phyloP scores from a whole-genome alignment of 2,888 invertebrate species.

The Lypha dubia region DNA sequence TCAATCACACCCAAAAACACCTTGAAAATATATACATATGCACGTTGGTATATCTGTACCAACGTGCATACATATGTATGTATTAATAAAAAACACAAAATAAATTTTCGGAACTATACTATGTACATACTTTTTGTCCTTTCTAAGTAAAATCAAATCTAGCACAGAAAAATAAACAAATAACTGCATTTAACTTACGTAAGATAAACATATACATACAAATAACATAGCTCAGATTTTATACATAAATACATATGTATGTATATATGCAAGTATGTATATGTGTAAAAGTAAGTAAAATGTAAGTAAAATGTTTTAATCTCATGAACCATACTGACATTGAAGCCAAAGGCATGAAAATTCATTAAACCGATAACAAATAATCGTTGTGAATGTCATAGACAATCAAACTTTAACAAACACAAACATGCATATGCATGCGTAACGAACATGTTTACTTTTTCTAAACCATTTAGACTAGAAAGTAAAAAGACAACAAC shows the following conservation, averaged over 20 bases:
- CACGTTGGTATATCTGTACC: no score
- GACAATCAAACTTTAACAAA: not conserved
- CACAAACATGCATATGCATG: conserved; percentile 1
- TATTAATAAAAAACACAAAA: not conserved
- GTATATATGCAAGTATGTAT: not conserved
- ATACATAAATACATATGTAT: not conserved
- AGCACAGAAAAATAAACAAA: conserved; percentile 2
- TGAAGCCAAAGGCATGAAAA: conserved; percentile 41
- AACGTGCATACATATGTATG: no score
- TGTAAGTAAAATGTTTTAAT: conserved; percentile 38
- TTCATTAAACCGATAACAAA: conserved; percentile 56
- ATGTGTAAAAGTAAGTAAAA: conserved; percentile 1
- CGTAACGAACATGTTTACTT: conserved; percentile 19
- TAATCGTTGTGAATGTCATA: conserved; percentile 41
- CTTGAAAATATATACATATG: no score
- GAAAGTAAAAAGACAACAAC: not conserved
- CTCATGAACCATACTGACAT: conserved; percentile 35
- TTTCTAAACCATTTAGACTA: conserved; percentile 7
- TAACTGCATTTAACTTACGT: conserved; percentile 11
- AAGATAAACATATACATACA: not conserved
- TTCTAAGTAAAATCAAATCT: not conserved
- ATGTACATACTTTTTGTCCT: not conserved
- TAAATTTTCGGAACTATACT: not conserved
- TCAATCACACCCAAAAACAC: no score
- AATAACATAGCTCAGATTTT: no score